These are phyloP conservation scores for Tarsius wallacei DNA, from an alignment of 2,797 vertebrate genomes.

Conservation along the genomic window DNA sequence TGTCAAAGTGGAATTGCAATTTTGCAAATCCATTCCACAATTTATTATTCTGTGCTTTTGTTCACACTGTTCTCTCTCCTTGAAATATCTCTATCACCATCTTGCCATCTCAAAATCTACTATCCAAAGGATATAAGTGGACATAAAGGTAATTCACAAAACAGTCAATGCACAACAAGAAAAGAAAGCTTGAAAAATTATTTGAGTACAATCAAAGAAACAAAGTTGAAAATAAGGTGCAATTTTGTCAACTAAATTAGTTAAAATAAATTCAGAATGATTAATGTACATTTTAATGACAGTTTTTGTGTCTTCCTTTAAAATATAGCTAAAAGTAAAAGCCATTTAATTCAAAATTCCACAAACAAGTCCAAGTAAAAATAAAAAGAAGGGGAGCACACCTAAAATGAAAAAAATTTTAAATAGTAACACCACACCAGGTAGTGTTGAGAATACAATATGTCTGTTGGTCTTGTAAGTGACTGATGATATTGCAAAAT, in stretches of 20 bases:
- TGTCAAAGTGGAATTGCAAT: background rate
- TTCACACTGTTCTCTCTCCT: background rate
- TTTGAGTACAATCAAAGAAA: background rate
- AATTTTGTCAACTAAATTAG: slow-evolving; percentile 17
- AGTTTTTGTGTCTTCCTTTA: slow-evolving; percentile 24
- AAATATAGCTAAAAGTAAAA: slow-evolving; percentile 25
- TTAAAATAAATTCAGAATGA: slow-evolving; percentile 47
- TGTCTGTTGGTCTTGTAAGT: background rate
- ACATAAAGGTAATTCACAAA: slow-evolving; percentile 51
- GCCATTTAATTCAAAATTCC: slow-evolving; percentile 35
- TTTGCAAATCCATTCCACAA: slow-evolving; percentile 18
- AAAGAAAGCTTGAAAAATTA: slow-evolving; percentile 58
- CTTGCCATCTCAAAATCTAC: slow-evolving; percentile 47
- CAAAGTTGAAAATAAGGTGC: background rate
- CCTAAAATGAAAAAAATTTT: background rate
- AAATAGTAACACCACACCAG: background rate
- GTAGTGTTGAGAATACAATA: background rate
- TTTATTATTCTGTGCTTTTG: background rate
- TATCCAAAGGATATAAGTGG: background rate
- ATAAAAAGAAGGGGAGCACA: background rate
- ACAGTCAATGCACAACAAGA: background rate
- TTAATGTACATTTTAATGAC: background rate
- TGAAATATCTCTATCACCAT: slow-evolving; percentile 41
- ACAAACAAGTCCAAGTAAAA: slow-evolving; percentile 45
- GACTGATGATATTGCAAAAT: background rate